phyloP scores from a whole-genome alignment of 2,113 vertebrate genomes.

The Paralichthys olivaceus region DNA sequence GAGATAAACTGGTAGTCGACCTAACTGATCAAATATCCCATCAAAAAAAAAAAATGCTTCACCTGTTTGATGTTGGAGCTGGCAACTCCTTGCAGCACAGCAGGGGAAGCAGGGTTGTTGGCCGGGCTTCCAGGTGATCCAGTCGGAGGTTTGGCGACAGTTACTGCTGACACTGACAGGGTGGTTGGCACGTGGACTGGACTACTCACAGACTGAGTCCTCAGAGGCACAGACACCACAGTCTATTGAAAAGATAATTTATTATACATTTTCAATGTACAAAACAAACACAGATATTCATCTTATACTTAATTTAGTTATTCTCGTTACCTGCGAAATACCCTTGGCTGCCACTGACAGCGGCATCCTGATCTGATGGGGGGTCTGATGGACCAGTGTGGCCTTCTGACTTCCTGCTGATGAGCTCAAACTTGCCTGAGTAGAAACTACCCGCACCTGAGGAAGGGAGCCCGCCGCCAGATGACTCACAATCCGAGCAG shows the following conservation, averaged over 20 bases:
- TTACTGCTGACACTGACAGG: slow-evolving; percentile 86
- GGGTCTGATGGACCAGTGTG: slow-evolving; percentile 82
- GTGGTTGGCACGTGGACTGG: slow-evolving; percentile 83
- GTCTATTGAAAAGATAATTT: slow-evolving; percentile 70
- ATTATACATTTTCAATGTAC: neutral
- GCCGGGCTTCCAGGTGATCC: slow-evolving; percentile 85
- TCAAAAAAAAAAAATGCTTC: neutral
- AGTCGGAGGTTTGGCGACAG: slow-evolving; percentile 84
- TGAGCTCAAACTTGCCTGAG: slow-evolving; percentile 83
- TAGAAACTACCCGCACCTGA: slow-evolving; percentile 91
- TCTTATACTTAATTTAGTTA: neutral
- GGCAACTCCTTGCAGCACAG: slow-evolving; percentile 89
- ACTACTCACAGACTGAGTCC: slow-evolving; percentile 83
- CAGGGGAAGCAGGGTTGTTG: slow-evolving; percentile 81
- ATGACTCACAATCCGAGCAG: slow-evolving; percentile 86
- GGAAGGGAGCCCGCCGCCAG: slow-evolving; percentile 85
- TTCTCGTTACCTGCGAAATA: slow-evolving; percentile 87
- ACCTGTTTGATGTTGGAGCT: slow-evolving; percentile 97
- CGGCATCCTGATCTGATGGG: slow-evolving; percentile 91
- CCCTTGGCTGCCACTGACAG: slow-evolving; percentile 88
- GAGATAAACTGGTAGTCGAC: neutral
- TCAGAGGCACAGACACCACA: slow-evolving; percentile 91
- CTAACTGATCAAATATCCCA: neutral
- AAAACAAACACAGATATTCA: neutral
- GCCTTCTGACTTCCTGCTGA: slow-evolving; percentile 83